Conservation (phyloP, 2,888 invertebrate species). For the Reticulitermes lucifugus region DNA sequence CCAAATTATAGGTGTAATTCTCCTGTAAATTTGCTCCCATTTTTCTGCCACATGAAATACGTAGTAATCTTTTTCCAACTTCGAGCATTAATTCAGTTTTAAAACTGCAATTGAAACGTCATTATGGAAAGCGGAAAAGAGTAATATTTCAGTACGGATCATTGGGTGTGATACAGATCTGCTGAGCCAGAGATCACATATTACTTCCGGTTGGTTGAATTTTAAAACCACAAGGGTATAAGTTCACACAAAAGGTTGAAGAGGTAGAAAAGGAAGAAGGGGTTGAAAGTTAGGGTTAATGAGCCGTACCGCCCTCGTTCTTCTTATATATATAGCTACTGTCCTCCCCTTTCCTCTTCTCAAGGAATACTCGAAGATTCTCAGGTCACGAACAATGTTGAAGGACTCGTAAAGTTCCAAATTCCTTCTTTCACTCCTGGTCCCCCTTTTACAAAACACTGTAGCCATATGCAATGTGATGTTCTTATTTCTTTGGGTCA, state of each 20-base stretch:
- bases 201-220: conserved; percentile 27
- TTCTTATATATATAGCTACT: not conserved
- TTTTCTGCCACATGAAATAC: too few relatives aligned
- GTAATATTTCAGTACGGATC: conserved; percentile 36
- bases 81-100: not conserved
- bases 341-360: not conserved
- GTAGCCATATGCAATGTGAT: not conserved
- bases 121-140: not conserved
- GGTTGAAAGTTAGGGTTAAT: conserved; percentile 32
- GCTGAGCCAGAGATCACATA: conserved; percentile 15
- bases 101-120: conserved; percentile 33
- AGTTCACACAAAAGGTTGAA: conserved; percentile 7
- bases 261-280: not conserved
- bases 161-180: conserved; percentile 35
- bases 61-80: too few relatives aligned
- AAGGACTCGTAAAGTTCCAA: not conserved
- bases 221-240: conserved; percentile 34
- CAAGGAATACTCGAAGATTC: not conserved
- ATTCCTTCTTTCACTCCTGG: not conserved
- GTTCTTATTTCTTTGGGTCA: too few relatives aligned
- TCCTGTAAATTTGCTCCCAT: too few relatives aligned
- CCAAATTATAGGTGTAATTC: too few relatives aligned
- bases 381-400: not conserved
- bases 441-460: not conserved
- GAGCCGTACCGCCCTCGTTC: conserved; percentile 18